A percentile compares a stretch with the other conserved stretches of the same genome.
These are phyloP conservation scores for Holacanthus passer DNA, from an alignment of 2,113 vertebrate genomes.

Conservation along the genomic window DNA sequence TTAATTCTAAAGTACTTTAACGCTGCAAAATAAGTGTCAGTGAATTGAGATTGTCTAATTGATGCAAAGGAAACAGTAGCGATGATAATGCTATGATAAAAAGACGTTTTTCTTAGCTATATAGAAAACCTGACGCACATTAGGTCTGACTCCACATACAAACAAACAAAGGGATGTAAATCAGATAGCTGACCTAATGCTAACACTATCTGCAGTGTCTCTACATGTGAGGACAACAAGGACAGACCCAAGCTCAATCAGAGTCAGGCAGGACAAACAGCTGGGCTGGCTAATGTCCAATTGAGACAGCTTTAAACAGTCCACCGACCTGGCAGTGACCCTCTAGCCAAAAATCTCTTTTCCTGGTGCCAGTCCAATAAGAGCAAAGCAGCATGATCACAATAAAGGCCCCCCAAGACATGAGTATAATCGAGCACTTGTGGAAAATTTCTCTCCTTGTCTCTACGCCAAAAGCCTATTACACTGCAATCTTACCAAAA, in stretches of 20 bases:
- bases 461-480: conserved; percentile 46
- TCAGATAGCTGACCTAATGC: not conserved
- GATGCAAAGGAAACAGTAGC: not conserved
- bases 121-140: not conserved
- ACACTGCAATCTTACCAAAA: conserved; percentile 44
- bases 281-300: conserved; percentile 70
- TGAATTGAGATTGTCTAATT: conserved; percentile 34
- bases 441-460: conserved; percentile 44
- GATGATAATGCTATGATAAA: conserved; percentile 6
- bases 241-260: conserved; percentile 47
- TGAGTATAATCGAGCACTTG: conserved; percentile 50
- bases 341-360: conserved; percentile 53
- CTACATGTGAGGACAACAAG: conserved; percentile 34
- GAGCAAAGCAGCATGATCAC: conserved; percentile 48
- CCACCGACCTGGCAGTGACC: conserved; percentile 54
- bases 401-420: conserved; percentile 42
- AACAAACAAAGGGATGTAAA: not conserved
- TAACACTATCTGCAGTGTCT: not conserved
- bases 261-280: conserved; percentile 62
- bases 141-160: not conserved
- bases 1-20: conserved; percentile 46
- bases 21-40: conserved; percentile 24
- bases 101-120: not conserved
- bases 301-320: conserved; percentile 61
- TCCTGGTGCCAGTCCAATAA: conserved; percentile 52